These are phyloP conservation scores for Brachionus plicatilis DNA, from an alignment of 1,140 invertebrate genomes.

Conservation along the genomic window DNA sequence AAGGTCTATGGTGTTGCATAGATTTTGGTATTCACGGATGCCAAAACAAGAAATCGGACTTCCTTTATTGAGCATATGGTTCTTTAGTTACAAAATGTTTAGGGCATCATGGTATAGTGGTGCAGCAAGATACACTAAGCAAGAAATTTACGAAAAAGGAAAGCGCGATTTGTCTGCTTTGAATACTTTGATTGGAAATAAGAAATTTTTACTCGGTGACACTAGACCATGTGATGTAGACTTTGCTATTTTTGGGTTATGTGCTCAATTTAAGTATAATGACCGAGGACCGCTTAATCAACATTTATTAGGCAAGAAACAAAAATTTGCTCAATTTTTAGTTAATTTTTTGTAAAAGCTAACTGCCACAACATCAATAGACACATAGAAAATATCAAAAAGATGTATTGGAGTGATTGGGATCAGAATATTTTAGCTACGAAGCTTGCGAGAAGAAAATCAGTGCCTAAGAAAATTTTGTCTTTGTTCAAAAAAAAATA, in stretches of 20 bases:
- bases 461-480: not conserved
- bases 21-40: constrained; percentile 17
- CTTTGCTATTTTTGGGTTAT: constrained; percentile 27
- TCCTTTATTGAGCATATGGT: not conserved
- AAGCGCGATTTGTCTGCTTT: constrained; percentile 21
- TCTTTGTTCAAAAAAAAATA: not conserved
- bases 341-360: not conserved
- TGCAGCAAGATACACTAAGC: not conserved
- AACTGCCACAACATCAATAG: not conserved
- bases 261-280: constrained; percentile 19
- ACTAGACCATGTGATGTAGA: constrained; percentile 30
- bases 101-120: not conserved
- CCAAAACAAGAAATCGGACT: not conserved
- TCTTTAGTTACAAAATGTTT: not conserved
- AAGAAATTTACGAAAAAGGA: not conserved
- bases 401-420: constrained; percentile 30
- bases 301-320: constrained; percentile 1
- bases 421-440: constrained; percentile 5
- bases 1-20: not conserved
- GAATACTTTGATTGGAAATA: constrained; percentile 12
- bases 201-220: constrained; percentile 31
- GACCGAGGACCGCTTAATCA: constrained; percentile 21
- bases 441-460: not conserved
- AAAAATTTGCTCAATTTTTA: not conserved
- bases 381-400: constrained; percentile 32